Evolutionary conservation across 2,113 vertebrate species (phyloP), one percentile per base, ranked within the genome.

Genomic region (Xiphorhynchus elegans): DNA sequence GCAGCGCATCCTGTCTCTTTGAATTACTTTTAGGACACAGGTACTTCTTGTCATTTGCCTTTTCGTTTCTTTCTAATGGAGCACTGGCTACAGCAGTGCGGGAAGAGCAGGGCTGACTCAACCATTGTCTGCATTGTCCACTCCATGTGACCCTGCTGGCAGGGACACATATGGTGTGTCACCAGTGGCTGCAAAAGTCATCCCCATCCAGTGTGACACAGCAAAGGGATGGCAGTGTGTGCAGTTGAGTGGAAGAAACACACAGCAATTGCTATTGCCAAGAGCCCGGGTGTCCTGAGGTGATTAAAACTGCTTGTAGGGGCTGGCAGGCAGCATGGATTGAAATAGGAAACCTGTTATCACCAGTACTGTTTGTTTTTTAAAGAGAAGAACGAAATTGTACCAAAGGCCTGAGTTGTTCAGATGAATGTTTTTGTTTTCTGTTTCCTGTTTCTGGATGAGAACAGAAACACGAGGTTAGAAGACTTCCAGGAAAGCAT

Each of bases 401-500:
- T 55, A 26, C 0, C 1, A 44, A 87, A 69, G 35, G 28, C 68
- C 72, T 33, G 63, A 67, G 81, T 84, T 12, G 59, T 75, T 88
- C 84, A 47, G 60, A 86, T 67, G 74, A 44, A 74, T 67, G 58
- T 55, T 87, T 96, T 69, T 86, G 44, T 74, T 91, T 94, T 83
- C 40, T 64, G 9, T 55, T 90, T 96, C 74, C 62, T 76, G 5
- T 91, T 88, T 77, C 82, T 95, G 77, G 63, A 46, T 50, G 37
- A 74, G 72, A 53, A 90, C 63, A 89, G 68, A 90, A 91, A 70
- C 28, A 77, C 7, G 2, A 77, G 75, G 52, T 80, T 70, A 53
- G 82, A 83, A 80, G 73, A 17, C 73, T 91, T 82, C 53, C 60
- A 93, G 85, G 67, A 94, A 92, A 84, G 37, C 39, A 33, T 35